These are phyloP conservation scores for Enteromius anoplus DNA, from an alignment of 2,797 vertebrate genomes.

Conservation along the genomic window DNA sequence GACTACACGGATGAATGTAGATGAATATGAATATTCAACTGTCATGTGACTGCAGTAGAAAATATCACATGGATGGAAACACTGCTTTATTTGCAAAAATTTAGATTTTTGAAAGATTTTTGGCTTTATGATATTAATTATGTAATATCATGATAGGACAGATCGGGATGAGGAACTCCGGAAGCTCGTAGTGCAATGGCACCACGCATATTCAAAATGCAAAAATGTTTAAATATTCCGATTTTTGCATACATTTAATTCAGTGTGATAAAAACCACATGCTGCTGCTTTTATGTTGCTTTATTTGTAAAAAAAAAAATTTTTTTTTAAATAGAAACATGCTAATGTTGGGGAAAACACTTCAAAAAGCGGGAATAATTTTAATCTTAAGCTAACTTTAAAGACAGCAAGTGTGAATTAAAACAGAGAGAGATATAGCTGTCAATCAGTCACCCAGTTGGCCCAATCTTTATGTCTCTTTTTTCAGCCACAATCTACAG, in stretches of 20 bases:
- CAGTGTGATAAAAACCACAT: background rate
- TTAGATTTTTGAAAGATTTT: background rate
- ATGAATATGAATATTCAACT: background rate
- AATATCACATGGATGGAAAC: background rate
- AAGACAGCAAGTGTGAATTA: background rate
- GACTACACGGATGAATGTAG: background rate
- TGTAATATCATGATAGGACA: background rate
- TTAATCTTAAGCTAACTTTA: background rate
- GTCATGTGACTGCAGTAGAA: background rate
- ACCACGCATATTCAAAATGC: background rate
- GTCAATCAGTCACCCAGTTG: constrained; percentile 7
- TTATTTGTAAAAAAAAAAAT: background rate
- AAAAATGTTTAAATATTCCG: background rate
- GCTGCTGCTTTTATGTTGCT: background rate
- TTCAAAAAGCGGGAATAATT: background rate
- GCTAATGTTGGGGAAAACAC: background rate
- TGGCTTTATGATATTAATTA: background rate
- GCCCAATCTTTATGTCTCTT: background rate
- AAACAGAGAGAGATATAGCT: constrained; percentile 1
- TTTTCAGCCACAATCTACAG: constrained; percentile 52
- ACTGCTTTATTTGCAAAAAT: background rate
- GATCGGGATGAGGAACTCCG: background rate
- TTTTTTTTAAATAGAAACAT: background rate
- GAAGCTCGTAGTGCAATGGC: background rate
- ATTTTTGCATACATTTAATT: background rate